Evolutionary conservation across 30 jellyfish, hydroid and myxozoan genomes (phyloP), one percentile per base, ranked within the genome.

Genomic region (Nemopilema nomurai): DNA sequence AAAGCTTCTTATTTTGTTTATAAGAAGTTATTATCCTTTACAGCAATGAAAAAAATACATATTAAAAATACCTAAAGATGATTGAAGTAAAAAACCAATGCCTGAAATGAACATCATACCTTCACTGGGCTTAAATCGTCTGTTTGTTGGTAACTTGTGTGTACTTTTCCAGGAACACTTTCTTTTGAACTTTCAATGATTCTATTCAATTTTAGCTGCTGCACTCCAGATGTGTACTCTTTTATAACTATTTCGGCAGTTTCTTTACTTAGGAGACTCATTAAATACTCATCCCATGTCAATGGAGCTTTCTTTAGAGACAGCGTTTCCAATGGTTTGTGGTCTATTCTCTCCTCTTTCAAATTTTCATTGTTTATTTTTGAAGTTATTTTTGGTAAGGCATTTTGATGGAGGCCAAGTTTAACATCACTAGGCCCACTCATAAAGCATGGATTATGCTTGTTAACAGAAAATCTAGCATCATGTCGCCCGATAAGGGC

Each of bases 281-380:
- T 67, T 9, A 92, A 63, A 64, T 83, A 75, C 63, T 92, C 98
- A 51, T 92, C 98, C 98, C 98, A 92, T 9, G 82, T 28, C 22
- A 84, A 18, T 50, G 31, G 79, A 1, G 80, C 72, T 8, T 32
- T 67, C 66, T n/a, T 49, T 28, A 9, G 21, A 28, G n/a, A 24
- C 29, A 23, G 23, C 4, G 0, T 62, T 31, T 51, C 64, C 13
- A 29, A 4, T 19, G 0, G 49, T 28, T 57, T 62, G 0, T 29
- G 18, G 6, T 28, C 24, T 4, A 28, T 17, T 3, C 19, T 28
- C 25, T 67, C 22, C 22, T 66, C 88, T 1, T 0, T 16, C 16
- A n/a, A 1, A 29, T 1, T 19, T 16, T 49, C 74, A 0, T 7
- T 16, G 31, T 33, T 69, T 6, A 19, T 67, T 64, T 29, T 77